phyloP scores from a whole-genome alignment of 2,797 vertebrate species.

The Tragelaphus eurycerus region DNA sequence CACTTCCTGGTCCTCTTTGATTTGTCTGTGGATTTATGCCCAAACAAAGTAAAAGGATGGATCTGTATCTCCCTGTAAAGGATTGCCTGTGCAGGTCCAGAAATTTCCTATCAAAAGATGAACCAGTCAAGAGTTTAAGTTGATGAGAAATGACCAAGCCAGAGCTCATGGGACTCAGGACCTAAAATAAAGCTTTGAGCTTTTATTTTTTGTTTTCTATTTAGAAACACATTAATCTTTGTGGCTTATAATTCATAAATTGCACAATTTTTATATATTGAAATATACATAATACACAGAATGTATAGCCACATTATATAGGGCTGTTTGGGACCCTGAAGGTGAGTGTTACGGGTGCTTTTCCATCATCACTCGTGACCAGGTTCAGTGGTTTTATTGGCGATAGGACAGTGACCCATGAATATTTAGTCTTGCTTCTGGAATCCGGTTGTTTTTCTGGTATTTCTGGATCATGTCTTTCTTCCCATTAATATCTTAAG shows the following conservation, averaged over 20 bases:
- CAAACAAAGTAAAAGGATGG: background rate
- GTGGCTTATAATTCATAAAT: background rate
- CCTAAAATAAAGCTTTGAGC: background rate
- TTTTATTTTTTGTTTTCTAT: constrained; percentile 15
- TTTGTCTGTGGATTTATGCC: background rate
- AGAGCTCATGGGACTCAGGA: background rate
- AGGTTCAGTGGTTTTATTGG: background rate
- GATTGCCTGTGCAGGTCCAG: background rate
- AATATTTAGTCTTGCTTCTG: background rate
- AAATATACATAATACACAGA: background rate
- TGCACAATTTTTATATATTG: background rate
- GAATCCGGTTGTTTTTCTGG: background rate
- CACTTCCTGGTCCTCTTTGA: background rate
- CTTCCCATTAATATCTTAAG: background rate
- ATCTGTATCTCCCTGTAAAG: background rate
- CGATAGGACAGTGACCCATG: background rate
- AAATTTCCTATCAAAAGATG: background rate
- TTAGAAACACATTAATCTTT: background rate
- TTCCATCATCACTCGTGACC: background rate
- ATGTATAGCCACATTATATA: background rate
- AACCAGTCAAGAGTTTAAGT: background rate
- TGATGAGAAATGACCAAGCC: background rate
- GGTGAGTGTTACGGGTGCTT: background rate
- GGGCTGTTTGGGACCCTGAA: background rate
- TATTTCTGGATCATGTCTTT: background rate